Evolutionary conservation across 2,113 vertebrate genomes (phyloP).

Genomic region (Piaya cayana): DNA sequence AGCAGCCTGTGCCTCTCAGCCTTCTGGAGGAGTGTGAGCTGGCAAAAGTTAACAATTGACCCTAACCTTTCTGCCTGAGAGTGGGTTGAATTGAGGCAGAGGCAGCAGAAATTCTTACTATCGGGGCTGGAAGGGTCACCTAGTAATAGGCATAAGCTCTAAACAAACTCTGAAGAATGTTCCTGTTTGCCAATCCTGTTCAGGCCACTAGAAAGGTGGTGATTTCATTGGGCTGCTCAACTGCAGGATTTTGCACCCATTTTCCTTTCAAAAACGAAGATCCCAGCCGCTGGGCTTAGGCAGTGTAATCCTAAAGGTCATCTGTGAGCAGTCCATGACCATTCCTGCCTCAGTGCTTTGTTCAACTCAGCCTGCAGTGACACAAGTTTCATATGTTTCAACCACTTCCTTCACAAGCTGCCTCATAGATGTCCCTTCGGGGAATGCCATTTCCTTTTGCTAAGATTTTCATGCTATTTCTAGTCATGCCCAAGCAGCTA

Average conservation of each 20-base stretch:
- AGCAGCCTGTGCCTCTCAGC: not conserved
- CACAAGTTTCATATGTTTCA: slow-evolving; percentile 25
- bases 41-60: not conserved
- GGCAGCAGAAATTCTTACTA: not conserved
- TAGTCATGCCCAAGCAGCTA: not conserved
- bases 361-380: not conserved
- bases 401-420: slow-evolving; percentile 31
- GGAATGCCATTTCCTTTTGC: slow-evolving; percentile 26
- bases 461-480: slow-evolving; percentile 7
- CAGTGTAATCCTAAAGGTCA: not conserved
- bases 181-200: not conserved
- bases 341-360: not conserved
- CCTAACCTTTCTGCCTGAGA: not conserved
- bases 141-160: not conserved
- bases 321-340: not conserved
- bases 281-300: not conserved
- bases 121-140: not conserved
- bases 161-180: not conserved
- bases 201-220: not conserved
- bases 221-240: not conserved
- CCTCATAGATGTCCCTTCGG: not conserved
- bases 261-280: not conserved
- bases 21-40: not conserved
- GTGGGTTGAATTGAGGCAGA: not conserved
- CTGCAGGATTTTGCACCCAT: not conserved